Percentiles rank a stretch among this genome's conserved stretches.
Conservation (phyloP, 2,888 invertebrate genomes). For the Euclidia mi region DNA sequence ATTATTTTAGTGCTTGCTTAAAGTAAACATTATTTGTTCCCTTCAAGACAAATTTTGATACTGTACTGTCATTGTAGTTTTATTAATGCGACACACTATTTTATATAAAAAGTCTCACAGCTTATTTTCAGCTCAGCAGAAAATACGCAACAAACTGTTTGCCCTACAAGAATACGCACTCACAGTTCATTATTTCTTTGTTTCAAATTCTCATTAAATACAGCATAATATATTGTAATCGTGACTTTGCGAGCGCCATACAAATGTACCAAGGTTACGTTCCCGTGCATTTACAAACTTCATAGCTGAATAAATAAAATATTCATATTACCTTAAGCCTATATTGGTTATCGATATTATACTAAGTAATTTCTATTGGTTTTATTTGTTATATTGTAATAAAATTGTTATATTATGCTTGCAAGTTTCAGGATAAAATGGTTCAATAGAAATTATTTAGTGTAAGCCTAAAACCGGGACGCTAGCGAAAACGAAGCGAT, state of each 20-base stretch:
- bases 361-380: constrained; percentile 5
- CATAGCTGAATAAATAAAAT: constrained; percentile 43
- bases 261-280: neutral
- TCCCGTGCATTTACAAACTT: constrained; percentile 15
- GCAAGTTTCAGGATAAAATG: neutral
- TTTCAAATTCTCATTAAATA: constrained; percentile 9
- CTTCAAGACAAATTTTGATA: too few relatives aligned
- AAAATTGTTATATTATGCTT: constrained; percentile 6
- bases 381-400: constrained; percentile 7
- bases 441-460: neutral
- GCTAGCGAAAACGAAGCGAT: constrained; percentile 8
- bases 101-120: too few relatives aligned
- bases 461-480: neutral
- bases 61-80: too few relatives aligned
- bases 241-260: neutral
- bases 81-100: too few relatives aligned
- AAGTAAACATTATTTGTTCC: too few relatives aligned
- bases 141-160: too few relatives aligned
- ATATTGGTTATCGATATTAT: constrained; percentile 27
- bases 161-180: too few relatives aligned
- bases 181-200: too few relatives aligned
- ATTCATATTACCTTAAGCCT: constrained; percentile 34
- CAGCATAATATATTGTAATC: constrained; percentile 3
- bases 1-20: too few relatives aligned
- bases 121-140: too few relatives aligned